Evolutionary conservation across 2,797 vertebrate genomes (phyloP).

Genomic region (Melanotaenia parkinsoni): DNA sequence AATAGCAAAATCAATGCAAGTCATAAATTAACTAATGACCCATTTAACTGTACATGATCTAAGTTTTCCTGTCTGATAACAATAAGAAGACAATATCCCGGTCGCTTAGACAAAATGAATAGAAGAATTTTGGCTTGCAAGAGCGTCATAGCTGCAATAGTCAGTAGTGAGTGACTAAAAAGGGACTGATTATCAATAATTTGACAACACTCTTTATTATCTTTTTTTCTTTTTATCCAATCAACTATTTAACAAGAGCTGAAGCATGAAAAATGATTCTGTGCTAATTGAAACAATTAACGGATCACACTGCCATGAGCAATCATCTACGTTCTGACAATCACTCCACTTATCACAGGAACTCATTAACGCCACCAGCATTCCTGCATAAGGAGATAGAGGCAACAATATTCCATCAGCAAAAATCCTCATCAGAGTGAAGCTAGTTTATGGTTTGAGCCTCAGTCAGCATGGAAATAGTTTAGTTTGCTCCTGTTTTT

Average conservation of each 20-base stretch:
- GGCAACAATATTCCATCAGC: conserved; percentile 8
- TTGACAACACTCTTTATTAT: conserved; percentile 6
- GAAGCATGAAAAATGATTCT: conserved; percentile 30
- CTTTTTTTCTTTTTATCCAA: conserved; percentile 24
- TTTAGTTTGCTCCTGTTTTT: neutral
- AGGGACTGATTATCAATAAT: conserved; percentile 11
- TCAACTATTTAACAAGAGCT: conserved; percentile 18
- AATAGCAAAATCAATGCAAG: conserved; percentile 55
- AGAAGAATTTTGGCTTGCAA: neutral
- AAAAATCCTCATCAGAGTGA: conserved; percentile 9
- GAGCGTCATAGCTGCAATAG: neutral
- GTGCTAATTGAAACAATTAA: conserved; percentile 47
- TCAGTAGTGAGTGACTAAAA: conserved; percentile 5
- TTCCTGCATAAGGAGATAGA: conserved; percentile 1
- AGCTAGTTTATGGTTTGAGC: neutral
- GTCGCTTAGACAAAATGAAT: neutral
- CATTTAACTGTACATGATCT: conserved; percentile 35
- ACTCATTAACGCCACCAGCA: conserved; percentile 15
- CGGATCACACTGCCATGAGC: conserved; percentile 29
- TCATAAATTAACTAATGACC: conserved; percentile 50
- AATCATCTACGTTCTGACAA: conserved; percentile 14
- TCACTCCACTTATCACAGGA: conserved; percentile 23
- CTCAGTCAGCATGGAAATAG: neutral
- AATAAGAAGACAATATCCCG: neutral
- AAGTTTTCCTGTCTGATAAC: neutral